A percentile compares a stretch with the other conserved stretches of the same genome.
These are phyloP conservation scores for Carabus problematicus DNA, from an alignment of 2,888 invertebrate species.

Conservation along the genomic window DNA sequence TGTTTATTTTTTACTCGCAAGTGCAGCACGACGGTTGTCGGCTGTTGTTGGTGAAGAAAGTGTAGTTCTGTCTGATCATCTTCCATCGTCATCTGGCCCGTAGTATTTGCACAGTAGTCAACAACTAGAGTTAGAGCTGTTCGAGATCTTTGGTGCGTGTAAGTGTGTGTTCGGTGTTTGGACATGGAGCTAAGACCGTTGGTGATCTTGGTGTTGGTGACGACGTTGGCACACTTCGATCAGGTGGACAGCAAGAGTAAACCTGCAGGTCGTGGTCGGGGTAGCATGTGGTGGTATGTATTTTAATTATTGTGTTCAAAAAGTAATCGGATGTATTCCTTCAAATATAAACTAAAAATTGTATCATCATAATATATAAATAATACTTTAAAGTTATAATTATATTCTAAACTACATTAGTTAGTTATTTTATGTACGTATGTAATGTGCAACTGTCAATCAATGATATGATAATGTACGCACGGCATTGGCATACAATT, in stretches of 20 bases:
- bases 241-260: slow-evolving; percentile 56
- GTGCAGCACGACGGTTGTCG: slow-evolving; percentile 26
- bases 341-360: neutral
- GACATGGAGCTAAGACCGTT: slow-evolving; percentile 64
- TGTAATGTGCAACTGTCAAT: slow-evolving; percentile 21
- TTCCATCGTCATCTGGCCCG: neutral
- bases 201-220: slow-evolving; percentile 62
- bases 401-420: neutral
- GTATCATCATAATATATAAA: no score
- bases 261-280: slow-evolving; percentile 79
- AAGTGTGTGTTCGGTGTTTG: slow-evolving; percentile 45
- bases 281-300: slow-evolving; percentile 92
- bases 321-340: neutral
- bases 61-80: no score
- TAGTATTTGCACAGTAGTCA: neutral
- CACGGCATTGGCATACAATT: slow-evolving; percentile 30
- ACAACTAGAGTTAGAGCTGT: no score
- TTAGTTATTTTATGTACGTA: no score
- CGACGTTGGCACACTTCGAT: slow-evolving; percentile 44
- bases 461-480: slow-evolving; percentile 14
- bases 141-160: slow-evolving; percentile 33
- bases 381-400: slow-evolving; percentile 1
- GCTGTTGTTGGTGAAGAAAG: slow-evolving; percentile 4
- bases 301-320: slow-evolving; percentile 2
- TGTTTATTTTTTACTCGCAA: slow-evolving; percentile 58